These are phyloP conservation scores for Baccha elongata DNA, from an alignment of 2,888 invertebrate genomes.

Conservation along the genomic window DNA sequence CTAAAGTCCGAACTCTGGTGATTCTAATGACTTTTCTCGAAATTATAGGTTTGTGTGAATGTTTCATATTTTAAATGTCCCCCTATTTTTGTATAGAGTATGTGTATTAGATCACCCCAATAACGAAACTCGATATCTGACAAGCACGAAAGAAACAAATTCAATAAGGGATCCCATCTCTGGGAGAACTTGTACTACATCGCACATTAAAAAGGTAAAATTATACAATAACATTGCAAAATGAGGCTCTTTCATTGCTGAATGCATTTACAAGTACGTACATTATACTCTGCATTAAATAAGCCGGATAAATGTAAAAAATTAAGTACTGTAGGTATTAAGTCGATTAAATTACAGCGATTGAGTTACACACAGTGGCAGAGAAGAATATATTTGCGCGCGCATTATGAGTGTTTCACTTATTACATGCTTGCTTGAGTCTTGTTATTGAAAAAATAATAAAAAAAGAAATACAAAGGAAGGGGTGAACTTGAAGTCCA, in stretches of 20 bases:
- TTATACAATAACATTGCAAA: slow-evolving; percentile 15
- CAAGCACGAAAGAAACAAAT: slow-evolving; percentile 17
- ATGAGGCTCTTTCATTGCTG: background rate
- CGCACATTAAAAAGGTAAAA: slow-evolving; percentile 5
- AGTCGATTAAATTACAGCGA: slow-evolving; percentile 41
- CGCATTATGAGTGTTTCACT: slow-evolving; percentile 39
- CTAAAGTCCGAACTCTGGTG: no score
- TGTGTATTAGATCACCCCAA: slow-evolving; percentile 32
- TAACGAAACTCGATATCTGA: slow-evolving; percentile 33
- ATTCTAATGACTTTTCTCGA: background rate
- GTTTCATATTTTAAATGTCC: background rate
- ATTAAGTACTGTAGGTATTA: slow-evolving; percentile 35
- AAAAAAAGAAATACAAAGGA: background rate
- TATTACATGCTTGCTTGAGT: slow-evolving; percentile 36
- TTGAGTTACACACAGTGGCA: slow-evolving; percentile 17
- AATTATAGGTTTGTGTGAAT: background rate
- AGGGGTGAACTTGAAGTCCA: background rate
- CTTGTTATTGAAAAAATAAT: slow-evolving; percentile 12
- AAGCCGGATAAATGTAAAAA: slow-evolving; percentile 52
- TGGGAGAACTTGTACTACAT: no score
- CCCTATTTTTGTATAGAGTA: background rate
- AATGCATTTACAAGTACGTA: slow-evolving; percentile 40
- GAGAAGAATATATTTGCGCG: slow-evolving; percentile 22
- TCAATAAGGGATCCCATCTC: background rate
- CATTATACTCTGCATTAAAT: slow-evolving; percentile 38